These are phyloP conservation scores for Rhynchomys soricoides DNA, from an alignment of 2,113 vertebrate genomes.

Conservation along the genomic window DNA sequence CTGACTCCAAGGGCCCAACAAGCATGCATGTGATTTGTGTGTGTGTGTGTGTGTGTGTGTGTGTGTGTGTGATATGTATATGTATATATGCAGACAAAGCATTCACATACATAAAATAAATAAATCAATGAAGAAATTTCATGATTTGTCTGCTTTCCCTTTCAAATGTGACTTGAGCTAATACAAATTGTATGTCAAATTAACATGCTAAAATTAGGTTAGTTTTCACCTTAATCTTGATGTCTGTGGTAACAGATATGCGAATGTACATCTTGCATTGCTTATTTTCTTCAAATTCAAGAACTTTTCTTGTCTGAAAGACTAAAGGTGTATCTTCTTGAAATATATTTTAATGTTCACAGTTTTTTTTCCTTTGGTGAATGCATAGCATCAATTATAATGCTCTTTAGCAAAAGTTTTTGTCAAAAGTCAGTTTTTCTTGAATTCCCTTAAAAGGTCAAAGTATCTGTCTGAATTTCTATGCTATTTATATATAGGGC, in stretches of 20 bases:
- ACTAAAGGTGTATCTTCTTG: neutral
- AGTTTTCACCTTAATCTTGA: neutral
- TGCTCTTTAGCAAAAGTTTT: neutral
- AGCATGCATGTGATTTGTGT: neutral
- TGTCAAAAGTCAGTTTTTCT: neutral
- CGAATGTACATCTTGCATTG: neutral
- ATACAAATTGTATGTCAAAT: neutral
- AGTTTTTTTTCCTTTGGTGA: neutral
- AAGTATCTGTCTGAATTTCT: neutral
- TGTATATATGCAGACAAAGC: neutral
- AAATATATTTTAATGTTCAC: conserved; percentile 21
- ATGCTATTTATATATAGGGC: neutral
- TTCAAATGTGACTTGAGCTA: neutral
- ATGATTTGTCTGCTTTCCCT: neutral
- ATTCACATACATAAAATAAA: neutral
- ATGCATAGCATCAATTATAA: neutral
- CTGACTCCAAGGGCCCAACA: neutral
- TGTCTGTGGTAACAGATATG: neutral
- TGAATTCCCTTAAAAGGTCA: neutral
- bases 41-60: neutral
- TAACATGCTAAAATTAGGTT: neutral
- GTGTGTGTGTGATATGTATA: neutral
- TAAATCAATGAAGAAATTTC: neutral
- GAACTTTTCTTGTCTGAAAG: neutral
- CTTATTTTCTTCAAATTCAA: neutral